Percentiles rank a stretch among this genome's conserved stretches.
These are phyloP conservation scores for Brachionus rotundiformis DNA, from an alignment of 1,140 invertebrate species.

Conservation along the genomic window DNA sequence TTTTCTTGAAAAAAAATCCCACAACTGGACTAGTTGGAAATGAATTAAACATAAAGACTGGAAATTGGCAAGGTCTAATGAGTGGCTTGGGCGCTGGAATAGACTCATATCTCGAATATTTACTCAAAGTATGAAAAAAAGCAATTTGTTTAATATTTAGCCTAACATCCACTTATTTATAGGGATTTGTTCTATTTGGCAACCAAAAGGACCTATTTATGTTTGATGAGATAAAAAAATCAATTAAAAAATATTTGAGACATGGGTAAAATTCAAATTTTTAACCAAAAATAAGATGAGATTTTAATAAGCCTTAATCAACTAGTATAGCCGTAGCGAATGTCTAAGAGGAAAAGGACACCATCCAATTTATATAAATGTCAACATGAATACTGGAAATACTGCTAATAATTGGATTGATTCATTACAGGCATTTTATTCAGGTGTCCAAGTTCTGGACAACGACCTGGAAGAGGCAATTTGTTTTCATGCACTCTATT, in stretches of 20 bases:
- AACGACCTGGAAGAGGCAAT: constrained; percentile 75
- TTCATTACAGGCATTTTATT: constrained; percentile 71
- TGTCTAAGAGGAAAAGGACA: constrained; percentile 70
- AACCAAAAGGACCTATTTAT: neutral
- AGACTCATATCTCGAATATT: constrained; percentile 74
- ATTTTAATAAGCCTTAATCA: neutral
- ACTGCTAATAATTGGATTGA: constrained; percentile 72
- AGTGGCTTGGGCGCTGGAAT: constrained; percentile 72
- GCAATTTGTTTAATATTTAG: neutral
- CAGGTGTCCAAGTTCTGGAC: constrained; percentile 70
- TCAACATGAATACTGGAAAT: constrained; percentile 72
- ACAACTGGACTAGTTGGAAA: constrained; percentile 70
- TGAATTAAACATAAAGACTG: constrained; percentile 45
- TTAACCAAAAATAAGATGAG: constrained; percentile 51
- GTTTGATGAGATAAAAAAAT: constrained; percentile 35
- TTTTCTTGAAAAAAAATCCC: constrained; percentile 69
- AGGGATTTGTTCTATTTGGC: constrained; percentile 36
- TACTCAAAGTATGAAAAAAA: constrained; percentile 69
- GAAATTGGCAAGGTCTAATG: constrained; percentile 68
- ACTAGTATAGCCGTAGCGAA: constrained; percentile 63
- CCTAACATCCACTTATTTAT: too few relatives aligned
- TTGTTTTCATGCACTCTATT: constrained; percentile 72
- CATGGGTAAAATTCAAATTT: constrained; percentile 21
- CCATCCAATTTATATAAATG: constrained; percentile 74
- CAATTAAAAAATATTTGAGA: constrained; percentile 1